Evolutionary conservation across 2,888 invertebrate species (phyloP).

Genomic region (Hoplodrina ambigua): DNA sequence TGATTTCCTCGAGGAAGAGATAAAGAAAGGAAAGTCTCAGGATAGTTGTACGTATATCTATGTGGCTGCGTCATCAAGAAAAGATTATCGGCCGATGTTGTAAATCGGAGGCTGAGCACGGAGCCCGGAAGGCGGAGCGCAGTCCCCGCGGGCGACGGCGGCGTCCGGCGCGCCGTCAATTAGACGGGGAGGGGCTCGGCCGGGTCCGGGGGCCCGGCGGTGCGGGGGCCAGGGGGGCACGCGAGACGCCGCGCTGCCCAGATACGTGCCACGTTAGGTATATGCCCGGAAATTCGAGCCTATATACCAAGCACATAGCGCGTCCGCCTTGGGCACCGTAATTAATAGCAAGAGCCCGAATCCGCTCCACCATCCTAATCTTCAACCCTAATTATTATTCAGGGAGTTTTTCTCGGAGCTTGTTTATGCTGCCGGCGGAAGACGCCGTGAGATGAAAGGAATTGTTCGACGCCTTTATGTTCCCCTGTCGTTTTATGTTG

Average conservation of each 20-base stretch:
- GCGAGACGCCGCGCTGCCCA: conserved; percentile 71
- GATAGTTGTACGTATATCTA: conserved; percentile 51
- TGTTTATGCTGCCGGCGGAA: conserved; percentile 65
- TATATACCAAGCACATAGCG: conserved; percentile 75
- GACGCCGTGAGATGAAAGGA: conserved; percentile 73
- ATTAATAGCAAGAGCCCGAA: conserved; percentile 80
- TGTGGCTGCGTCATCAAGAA: conserved; percentile 83
- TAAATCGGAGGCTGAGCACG: conserved; percentile 79
- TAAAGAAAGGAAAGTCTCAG: conserved; percentile 53
- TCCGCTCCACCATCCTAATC: conserved; percentile 69
- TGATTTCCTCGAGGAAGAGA: conserved; percentile 58
- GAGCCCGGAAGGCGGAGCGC: conserved; percentile 82
- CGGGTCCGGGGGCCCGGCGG: conserved; percentile 59
- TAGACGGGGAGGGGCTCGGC: conserved; percentile 80
- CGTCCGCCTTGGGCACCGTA: conserved; percentile 73
- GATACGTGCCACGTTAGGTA: conserved; percentile 77
- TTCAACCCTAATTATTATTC: conserved; percentile 70
- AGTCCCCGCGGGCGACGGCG: conserved; percentile 83
- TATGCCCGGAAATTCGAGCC: conserved; percentile 86
- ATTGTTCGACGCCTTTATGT: conserved; percentile 65
- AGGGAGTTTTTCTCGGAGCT: conserved; percentile 75
- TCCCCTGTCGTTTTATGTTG: conserved; percentile 66
- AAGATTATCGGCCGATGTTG: conserved; percentile 88
- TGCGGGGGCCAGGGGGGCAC: conserved; percentile 66
- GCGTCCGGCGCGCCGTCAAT: conserved; percentile 87